Conservation (phyloP, 1,140 invertebrate species). For the Oreohelix idahoensis region DNA sequence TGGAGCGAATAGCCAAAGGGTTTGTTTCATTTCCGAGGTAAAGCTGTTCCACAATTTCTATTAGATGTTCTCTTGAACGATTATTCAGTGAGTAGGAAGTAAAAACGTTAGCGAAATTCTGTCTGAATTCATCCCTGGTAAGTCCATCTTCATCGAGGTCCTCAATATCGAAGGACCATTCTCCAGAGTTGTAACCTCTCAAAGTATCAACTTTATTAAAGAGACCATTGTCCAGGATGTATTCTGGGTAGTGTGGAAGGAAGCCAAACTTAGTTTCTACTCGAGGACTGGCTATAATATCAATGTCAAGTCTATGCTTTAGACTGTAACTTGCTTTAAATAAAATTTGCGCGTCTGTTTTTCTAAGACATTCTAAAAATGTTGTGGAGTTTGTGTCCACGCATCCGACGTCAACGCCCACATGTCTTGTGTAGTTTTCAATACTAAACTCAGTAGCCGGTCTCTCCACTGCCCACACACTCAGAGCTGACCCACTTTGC, state of each 20-base stretch:
- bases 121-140: neutral
- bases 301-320: neutral
- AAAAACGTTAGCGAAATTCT: neutral
- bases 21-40: slow-evolving; percentile 17
- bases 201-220: slow-evolving; percentile 31
- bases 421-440: neutral
- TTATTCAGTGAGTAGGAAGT: neutral
- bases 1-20: neutral
- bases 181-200: slow-evolving; percentile 24
- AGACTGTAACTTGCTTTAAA: neutral
- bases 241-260: slow-evolving; percentile 2
- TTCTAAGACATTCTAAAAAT: neutral
- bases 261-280: slow-evolving; percentile 35
- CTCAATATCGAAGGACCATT: slow-evolving; percentile 19
- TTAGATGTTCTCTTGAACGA: neutral
- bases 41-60: neutral
- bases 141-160: slow-evolving; percentile 10
- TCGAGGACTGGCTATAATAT: slow-evolving; percentile 11
- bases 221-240: neutral
- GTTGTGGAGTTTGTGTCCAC: neutral
- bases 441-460: neutral
- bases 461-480: slow-evolving; percentile 27
- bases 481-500: slow-evolving; percentile 42
- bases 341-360: neutral
- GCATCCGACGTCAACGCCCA: slow-evolving; percentile 29